Evolutionary conservation across 2,113 vertebrate species (phyloP).

Genomic region (Misgurnus mizolepis): DNA sequence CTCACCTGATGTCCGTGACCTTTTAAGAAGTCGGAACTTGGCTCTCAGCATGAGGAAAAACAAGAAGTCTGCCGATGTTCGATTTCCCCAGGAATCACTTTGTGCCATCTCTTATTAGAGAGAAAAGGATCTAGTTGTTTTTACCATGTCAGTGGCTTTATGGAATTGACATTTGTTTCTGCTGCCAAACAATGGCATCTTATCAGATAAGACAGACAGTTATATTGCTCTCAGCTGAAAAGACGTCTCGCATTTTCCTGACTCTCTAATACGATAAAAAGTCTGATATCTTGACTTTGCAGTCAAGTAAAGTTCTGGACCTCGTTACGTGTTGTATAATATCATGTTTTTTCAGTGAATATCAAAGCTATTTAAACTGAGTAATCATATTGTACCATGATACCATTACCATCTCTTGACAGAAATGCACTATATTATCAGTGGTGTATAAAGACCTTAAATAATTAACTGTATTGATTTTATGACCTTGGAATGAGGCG

Average conservation of each 20-base stretch:
- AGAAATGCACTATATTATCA: too few relatives aligned
- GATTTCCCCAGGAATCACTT: slow-evolving; percentile 41
- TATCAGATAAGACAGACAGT: background rate
- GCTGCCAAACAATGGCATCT: background rate
- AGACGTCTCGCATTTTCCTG: background rate
- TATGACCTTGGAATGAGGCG: too few relatives aligned
- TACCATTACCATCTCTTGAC: too few relatives aligned
- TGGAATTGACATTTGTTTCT: slow-evolving; percentile 13
- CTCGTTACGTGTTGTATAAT: too few relatives aligned
- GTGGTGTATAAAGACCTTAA: too few relatives aligned
- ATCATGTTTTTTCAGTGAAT: too few relatives aligned
- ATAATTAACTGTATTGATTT: too few relatives aligned
- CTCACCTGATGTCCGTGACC: slow-evolving; percentile 73
- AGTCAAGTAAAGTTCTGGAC: background rate
- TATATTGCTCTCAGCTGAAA: slow-evolving; percentile 18
- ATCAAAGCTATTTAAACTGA: too few relatives aligned
- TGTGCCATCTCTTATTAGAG: slow-evolving; percentile 39
- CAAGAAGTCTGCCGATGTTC: slow-evolving; percentile 23
- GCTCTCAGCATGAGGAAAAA: slow-evolving; percentile 50
- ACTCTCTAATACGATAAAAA: background rate
- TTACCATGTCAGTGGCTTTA: slow-evolving; percentile 8
- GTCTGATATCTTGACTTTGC: background rate
- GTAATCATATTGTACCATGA: too few relatives aligned
- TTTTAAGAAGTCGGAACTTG: slow-evolving; percentile 70
- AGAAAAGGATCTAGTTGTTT: slow-evolving; percentile 19